Conservation (phyloP, 2,113 vertebrate species). For the Oostethus manadensis region DNA sequence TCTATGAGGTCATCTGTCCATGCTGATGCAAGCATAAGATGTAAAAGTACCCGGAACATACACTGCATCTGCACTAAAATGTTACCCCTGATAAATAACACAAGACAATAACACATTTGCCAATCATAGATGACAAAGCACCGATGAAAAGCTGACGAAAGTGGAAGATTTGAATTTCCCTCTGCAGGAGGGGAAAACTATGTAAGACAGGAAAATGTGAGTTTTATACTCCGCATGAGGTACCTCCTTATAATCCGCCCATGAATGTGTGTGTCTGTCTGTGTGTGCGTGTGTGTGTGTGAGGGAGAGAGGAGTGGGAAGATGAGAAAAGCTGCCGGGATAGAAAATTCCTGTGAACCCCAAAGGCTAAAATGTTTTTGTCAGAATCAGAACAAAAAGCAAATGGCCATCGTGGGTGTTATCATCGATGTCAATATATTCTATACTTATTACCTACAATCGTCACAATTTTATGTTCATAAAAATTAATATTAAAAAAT, state of each 20-base stretch:
- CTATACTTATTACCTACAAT: no score
- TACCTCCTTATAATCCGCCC: conserved; percentile 28
- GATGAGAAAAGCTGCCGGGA: neutral
- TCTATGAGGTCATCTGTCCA: no score
- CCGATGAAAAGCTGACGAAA: conserved; percentile 24
- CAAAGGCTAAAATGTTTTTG: conserved; percentile 2
- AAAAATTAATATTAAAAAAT: no score
- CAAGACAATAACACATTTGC: conserved; percentile 11
- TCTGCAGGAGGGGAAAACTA: conserved; percentile 30
- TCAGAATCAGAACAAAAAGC: conserved; percentile 5
- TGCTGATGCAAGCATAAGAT: no score
- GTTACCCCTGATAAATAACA: no score
- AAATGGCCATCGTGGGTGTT: neutral
- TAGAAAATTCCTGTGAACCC: neutral
- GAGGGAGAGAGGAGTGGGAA: neutral
- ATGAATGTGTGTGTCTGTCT: conserved; percentile 4
- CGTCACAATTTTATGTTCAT: no score
- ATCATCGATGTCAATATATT: no score
- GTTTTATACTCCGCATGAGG: conserved; percentile 32
- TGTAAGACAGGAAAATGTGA: conserved; percentile 32
- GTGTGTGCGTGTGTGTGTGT: conserved; percentile 5
- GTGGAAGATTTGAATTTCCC: conserved; percentile 34
- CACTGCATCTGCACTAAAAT: conserved; percentile 27
- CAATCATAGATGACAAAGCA: conserved; percentile 4
- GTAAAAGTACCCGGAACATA: no score